A percentile compares a stretch with the other conserved stretches of the same genome.
phyloP scores from a whole-genome alignment of 2,888 invertebrate species.

The Eudasyphora cyanicolor region DNA sequence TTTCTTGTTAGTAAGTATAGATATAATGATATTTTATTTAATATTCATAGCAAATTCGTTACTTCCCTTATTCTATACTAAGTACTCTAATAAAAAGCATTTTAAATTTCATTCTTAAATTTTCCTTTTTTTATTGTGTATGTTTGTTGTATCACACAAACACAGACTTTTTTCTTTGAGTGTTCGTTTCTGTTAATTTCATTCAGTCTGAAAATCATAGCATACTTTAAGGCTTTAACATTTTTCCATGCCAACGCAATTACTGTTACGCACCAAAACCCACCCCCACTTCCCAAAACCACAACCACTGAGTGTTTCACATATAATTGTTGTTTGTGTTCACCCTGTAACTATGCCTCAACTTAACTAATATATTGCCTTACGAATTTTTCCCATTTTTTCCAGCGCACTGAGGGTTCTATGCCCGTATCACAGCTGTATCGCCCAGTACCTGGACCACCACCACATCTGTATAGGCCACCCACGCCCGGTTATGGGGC shows the following conservation, averaged over 20 bases:
- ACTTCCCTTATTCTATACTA: background rate
- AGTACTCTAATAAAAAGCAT: background rate
- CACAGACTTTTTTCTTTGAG: background rate
- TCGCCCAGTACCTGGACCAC: slow-evolving; percentile 64
- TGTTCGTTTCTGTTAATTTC: too few species aligned
- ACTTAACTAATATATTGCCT: background rate
- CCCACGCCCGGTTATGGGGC: slow-evolving; percentile 75
- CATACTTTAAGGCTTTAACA: slow-evolving; percentile 14
- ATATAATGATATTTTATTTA: background rate
- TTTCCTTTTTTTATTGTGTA: background rate
- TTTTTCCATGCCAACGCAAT: background rate
- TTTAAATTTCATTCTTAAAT: background rate
- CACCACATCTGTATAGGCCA: slow-evolving; percentile 82
- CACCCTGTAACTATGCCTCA: background rate
- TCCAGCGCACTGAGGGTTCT: slow-evolving; percentile 84
- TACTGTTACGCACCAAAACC: too few species aligned
- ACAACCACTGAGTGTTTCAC: background rate
- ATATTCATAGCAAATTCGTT: background rate
- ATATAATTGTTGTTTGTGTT: slow-evolving; percentile 4
- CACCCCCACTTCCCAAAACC: too few species aligned
- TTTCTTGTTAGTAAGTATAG: slow-evolving; percentile 11
- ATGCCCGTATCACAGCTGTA: slow-evolving; percentile 50
- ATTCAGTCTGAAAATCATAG: background rate
- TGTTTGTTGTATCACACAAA: background rate
- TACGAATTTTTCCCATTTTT: slow-evolving; percentile 59